Evolutionary conservation across 2,888 invertebrate species (phyloP).

Genomic region (Rosalia funebris): DNA sequence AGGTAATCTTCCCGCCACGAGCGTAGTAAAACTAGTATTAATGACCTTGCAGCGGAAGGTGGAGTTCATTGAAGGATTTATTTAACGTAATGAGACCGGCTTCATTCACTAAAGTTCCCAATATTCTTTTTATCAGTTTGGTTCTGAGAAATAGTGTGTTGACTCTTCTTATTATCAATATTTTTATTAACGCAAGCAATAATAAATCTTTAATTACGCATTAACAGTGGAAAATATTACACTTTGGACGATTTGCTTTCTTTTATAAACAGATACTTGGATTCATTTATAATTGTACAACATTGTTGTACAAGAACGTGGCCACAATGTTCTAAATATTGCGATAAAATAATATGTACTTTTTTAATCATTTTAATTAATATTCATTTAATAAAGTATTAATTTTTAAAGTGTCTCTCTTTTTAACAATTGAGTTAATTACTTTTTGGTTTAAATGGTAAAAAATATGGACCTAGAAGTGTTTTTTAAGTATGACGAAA

Average conservation of each 20-base stretch:
- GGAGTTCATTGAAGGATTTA: constrained; percentile 18
- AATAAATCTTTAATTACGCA: constrained; percentile 27
- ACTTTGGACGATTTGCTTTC: constrained; percentile 24
- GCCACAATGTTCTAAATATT: too few relatives aligned
- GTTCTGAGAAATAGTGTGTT: constrained; percentile 23
- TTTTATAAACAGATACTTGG: constrained; percentile 4
- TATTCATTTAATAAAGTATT: too few relatives aligned
- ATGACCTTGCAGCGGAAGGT: constrained; percentile 20
- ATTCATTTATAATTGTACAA: neutral
- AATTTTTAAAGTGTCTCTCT: too few relatives aligned
- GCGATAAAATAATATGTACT: too few relatives aligned
- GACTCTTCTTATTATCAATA: constrained; percentile 25
- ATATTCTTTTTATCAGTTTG: neutral
- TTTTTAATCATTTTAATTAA: too few relatives aligned
- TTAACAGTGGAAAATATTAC: constrained; percentile 24
- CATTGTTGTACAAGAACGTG: neutral
- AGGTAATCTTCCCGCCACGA: constrained; percentile 12
- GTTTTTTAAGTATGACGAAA: too few relatives aligned
- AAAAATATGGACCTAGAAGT: too few relatives aligned
- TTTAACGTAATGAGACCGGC: constrained; percentile 8
- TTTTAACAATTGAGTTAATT: too few relatives aligned
- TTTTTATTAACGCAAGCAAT: constrained; percentile 15
- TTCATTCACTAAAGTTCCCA: constrained; percentile 13
- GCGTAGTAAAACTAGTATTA: constrained; percentile 24
- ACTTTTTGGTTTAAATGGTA: too few relatives aligned